Percentiles rank a stretch among this genome's conserved stretches.
These are phyloP conservation scores for Stenchaetothrips biformis DNA, from an alignment of 2,888 invertebrate species.

Conservation along the genomic window DNA sequence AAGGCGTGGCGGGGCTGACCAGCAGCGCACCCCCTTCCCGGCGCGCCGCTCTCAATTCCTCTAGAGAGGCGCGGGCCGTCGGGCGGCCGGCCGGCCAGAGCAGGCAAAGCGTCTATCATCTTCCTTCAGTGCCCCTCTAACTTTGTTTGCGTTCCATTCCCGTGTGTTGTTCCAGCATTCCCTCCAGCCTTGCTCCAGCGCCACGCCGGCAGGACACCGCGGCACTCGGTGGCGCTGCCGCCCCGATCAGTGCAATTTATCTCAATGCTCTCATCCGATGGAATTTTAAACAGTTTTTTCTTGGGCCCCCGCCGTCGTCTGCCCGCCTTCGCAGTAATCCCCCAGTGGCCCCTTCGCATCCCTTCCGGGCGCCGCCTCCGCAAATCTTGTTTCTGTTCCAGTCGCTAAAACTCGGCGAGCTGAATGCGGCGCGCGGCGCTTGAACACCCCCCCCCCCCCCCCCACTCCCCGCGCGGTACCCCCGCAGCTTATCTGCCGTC, in stretches of 20 bases:
- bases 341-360: too few relatives aligned
- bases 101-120: neutral
- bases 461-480: neutral
- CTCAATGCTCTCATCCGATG: slow-evolving; percentile 20
- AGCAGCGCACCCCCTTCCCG: neutral
- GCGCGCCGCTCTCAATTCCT: neutral
- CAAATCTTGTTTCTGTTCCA: slow-evolving; percentile 23
- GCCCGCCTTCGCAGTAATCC: too few relatives aligned
- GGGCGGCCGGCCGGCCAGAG: neutral
- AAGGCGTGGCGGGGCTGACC: too few relatives aligned
- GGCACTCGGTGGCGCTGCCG: neutral
- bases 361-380: neutral
- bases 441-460: neutral
- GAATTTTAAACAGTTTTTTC: slow-evolving; percentile 7
- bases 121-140: neutral
- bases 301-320: too few relatives aligned
- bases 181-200: neutral
- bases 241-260: slow-evolving; percentile 16
- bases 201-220: neutral
- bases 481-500: neutral
- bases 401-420: slow-evolving; percentile 11
- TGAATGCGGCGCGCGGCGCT: slow-evolving; percentile 12
- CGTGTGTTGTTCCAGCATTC: slow-evolving; percentile 15
- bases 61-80: neutral
- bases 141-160: slow-evolving; percentile 22